Conservation (phyloP, 2,113 vertebrate species). For the Chaenocephalus aceratus region DNA sequence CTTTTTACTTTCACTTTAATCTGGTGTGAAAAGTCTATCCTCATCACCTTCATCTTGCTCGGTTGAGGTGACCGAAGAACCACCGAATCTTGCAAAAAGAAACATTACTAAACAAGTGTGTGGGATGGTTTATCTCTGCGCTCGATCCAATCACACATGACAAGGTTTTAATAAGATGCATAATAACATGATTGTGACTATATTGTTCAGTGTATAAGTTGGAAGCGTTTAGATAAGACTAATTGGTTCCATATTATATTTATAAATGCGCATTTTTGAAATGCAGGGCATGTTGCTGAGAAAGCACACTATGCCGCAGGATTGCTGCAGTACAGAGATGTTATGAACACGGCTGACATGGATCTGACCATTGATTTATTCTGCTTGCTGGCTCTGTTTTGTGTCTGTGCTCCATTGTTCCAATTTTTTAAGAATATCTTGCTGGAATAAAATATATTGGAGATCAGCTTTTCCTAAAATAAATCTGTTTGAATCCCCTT, state of each 20-base stretch:
- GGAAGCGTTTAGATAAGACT: slow-evolving; percentile 9
- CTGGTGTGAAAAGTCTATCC: background rate
- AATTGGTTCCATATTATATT: slow-evolving; percentile 1
- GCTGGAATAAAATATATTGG: no score
- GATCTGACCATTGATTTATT: slow-evolving; percentile 5
- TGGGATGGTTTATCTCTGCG: background rate
- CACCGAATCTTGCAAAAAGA: slow-evolving; percentile 1
- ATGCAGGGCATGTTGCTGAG: background rate
- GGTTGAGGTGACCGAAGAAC: background rate
- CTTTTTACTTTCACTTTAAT: background rate
- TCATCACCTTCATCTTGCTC: background rate
- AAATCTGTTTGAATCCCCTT: no score
- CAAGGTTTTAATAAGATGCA: background rate
- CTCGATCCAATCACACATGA: background rate
- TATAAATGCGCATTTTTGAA: slow-evolving; percentile 5
- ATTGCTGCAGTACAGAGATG: background rate
- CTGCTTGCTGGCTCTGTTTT: background rate
- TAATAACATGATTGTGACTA: background rate
- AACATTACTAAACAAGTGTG: background rate
- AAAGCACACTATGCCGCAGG: background rate
- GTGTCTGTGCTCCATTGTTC: background rate
- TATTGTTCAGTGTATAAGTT: background rate
- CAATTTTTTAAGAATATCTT: background rate
- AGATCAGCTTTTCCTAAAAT: no score
- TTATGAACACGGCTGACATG: slow-evolving; percentile 16